Percentiles rank a stretch among this genome's conserved stretches.
phyloP scores from a whole-genome alignment of 1,140 invertebrate genomes.

The Thaumetopoea pityocampa region DNA sequence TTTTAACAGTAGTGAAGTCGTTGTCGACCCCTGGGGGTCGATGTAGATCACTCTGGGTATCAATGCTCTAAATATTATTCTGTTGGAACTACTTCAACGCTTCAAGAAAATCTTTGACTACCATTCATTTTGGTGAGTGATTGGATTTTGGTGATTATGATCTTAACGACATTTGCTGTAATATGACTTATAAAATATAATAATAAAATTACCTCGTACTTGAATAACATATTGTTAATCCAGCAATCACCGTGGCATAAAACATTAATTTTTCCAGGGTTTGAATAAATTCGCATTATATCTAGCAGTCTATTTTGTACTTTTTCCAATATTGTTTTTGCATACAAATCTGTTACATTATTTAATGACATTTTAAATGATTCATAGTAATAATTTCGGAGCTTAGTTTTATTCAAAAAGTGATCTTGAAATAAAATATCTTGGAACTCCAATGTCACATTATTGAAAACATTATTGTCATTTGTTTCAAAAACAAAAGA shows the following conservation, averaged over 20 bases:
- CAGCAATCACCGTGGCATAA: constrained; percentile 65
- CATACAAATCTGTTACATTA: constrained; percentile 31
- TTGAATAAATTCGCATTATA: constrained; percentile 37
- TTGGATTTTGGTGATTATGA: too few relatives aligned
- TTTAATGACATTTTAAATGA: constrained; percentile 54
- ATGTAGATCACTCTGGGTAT: too few relatives aligned
- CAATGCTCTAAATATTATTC: too few relatives aligned
- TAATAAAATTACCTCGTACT: constrained; percentile 47
- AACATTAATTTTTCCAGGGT: constrained; percentile 41
- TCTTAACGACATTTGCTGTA: too few relatives aligned
- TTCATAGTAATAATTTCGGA: constrained; percentile 50
- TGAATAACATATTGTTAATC: constrained; percentile 63
- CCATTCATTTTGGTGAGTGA: too few relatives aligned
- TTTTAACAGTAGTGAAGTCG: too few relatives aligned
- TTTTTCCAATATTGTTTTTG: constrained; percentile 35
- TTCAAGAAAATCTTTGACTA: too few relatives aligned
- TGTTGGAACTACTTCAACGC: too few relatives aligned
- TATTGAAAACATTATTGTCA: constrained; percentile 24
- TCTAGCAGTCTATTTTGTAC: constrained; percentile 38
- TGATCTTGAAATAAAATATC: constrained; percentile 50
- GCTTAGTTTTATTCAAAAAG: constrained; percentile 54
- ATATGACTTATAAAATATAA: constrained; percentile 4
- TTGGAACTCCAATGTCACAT: constrained; percentile 32
- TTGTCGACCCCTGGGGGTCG: too few relatives aligned
- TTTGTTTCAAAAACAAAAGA: constrained; percentile 41